phyloP scores from a whole-genome alignment of 2,797 vertebrate genomes.

The Karalla daura region DNA sequence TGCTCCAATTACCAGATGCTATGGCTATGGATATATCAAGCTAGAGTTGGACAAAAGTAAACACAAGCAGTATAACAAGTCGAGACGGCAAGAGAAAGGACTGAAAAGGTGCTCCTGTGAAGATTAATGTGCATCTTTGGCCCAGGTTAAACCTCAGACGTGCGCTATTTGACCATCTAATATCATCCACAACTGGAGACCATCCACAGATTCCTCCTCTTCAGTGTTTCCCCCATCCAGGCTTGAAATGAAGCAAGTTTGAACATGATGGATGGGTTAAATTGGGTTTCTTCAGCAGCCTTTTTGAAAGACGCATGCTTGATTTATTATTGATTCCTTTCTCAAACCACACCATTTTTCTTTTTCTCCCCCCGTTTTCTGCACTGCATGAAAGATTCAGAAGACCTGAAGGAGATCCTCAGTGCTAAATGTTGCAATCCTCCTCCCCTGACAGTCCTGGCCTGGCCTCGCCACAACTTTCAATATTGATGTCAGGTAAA shows the following conservation, averaged over 20 bases:
- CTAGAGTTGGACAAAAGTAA: not conserved
- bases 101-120: not conserved
- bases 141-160: not conserved
- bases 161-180: not conserved
- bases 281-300: conserved; percentile 43
- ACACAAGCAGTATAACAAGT: not conserved
- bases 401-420: conserved; percentile 58
- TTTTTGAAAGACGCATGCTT: conserved; percentile 48
- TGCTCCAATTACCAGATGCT: not conserved
- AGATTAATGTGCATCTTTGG: not conserved
- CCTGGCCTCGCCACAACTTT: conserved; percentile 32
- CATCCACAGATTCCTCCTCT: conserved; percentile 5
- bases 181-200: conserved; percentile 10
- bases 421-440: conserved; percentile 50
- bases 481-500: conserved; percentile 60
- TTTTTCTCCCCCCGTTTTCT: conserved; percentile 27
- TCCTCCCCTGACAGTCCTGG: conserved; percentile 20
- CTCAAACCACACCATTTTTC: conserved; percentile 56
- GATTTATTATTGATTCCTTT: conserved; percentile 75
- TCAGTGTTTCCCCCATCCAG: conserved; percentile 25
- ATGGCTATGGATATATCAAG: too few relatives aligned
- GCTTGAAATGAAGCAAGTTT: conserved; percentile 25
- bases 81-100: too few relatives aligned
- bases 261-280: conserved; percentile 56
- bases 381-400: conserved; percentile 63